Percentiles rank a stretch among this genome's conserved stretches.
Conservation (phyloP, 2,888 invertebrate genomes). For the Amiota minor region DNA sequence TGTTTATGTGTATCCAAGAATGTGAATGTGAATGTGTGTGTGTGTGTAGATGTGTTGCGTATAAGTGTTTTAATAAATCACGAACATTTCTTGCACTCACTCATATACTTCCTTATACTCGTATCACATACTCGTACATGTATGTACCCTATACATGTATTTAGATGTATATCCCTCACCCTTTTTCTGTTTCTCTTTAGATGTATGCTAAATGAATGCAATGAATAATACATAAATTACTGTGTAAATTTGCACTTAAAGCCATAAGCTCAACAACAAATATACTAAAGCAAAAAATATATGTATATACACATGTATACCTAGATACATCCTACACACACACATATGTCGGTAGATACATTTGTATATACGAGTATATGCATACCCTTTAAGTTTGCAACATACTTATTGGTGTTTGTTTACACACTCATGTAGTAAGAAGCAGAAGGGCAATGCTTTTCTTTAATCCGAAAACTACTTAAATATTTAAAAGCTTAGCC, state of each 20-base stretch:
- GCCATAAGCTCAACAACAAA: slow-evolving; percentile 38
- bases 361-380: background rate
- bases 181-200: background rate
- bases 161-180: background rate
- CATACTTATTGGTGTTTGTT: background rate
- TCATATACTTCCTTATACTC: too few relatives aligned
- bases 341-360: slow-evolving; percentile 37
- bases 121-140: too few relatives aligned
- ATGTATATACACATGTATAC: slow-evolving; percentile 20
- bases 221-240: slow-evolving; percentile 66
- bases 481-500: slow-evolving; percentile 7
- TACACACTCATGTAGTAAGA: background rate
- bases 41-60: slow-evolving; percentile 11
- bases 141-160: background rate
- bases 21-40: slow-evolving; percentile 33
- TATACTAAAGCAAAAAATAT: slow-evolving; percentile 29
- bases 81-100: background rate
- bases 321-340: slow-evolving; percentile 47
- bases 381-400: background rate
- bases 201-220: slow-evolving; percentile 61
- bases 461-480: background rate
- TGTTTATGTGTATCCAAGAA: slow-evolving; percentile 7
- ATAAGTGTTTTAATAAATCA: slow-evolving; percentile 54
- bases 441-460: background rate
- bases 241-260: slow-evolving; percentile 50